Evolutionary conservation across 2,888 invertebrate species (phyloP), one percentile per base, ranked within the genome.

Genomic region (Andricus quercusramuli): DNA sequence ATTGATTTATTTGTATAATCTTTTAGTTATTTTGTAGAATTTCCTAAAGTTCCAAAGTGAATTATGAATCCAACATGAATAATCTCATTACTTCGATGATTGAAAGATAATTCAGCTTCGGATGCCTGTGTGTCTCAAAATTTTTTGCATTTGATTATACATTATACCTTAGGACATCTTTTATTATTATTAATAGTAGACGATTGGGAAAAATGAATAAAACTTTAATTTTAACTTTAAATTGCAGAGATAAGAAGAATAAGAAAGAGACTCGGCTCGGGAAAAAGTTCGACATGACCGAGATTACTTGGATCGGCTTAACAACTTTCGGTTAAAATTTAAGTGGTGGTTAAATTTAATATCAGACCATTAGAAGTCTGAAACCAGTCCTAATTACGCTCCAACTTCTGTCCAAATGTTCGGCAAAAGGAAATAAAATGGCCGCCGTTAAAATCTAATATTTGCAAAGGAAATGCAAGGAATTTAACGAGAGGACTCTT

Each of bases 401-500:
- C n/a, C 56, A 56, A 74, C 56, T 74, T 32, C 74, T 74, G n/a
- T 56, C 56, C 32, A 56, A 74, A 74, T 74, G 32, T 51, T 74
- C n/a, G 56, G 29, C n/a, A n/a, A 74, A 74, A 74, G 32, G n/a
- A 74, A 74, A 13, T 74, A 56, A 56, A 74, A 32, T 74, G 11
- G 20, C 8, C 56, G 32, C 29, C 13, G 51, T 56, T 74, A 70
- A 70, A 51, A 70, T 51, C 51, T 51, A 51, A 32, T 70, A 83
- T 86, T 86, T 83, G 82, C 83, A 81, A 84, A 83, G 83, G 84
- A 44, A 51, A 29, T 17, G 0, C 20, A 11, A 70, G 25, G 25
- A 70, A 56, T 51, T 29, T 56, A 20, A 29, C 29, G 29, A 32
- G 20, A 51, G 4, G 13, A 20, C 17, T 70, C 11, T 62, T 62